Conservation (phyloP, 2,113 vertebrate species). For the Chunga burmeisteri region DNA sequence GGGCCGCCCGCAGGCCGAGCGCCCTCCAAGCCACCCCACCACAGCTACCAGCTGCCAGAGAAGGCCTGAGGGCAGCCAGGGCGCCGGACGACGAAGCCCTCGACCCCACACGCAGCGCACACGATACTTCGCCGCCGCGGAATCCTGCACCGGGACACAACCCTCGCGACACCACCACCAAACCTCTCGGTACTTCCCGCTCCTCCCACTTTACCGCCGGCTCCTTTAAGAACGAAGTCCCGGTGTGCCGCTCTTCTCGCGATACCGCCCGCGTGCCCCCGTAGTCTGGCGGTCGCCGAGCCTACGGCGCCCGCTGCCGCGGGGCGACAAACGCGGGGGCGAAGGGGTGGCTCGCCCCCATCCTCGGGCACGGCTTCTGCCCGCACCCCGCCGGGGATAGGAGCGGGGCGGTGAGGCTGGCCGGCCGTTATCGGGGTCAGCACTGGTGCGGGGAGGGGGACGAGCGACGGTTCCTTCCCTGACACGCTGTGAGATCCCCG, state of each 20-base stretch:
- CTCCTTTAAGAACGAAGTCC: fast-evolving
- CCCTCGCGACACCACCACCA: too few species aligned
- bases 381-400: too few species aligned
- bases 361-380: too few species aligned
- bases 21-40: fast-evolving
- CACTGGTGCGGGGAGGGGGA: fast-evolving
- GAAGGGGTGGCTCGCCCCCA: too few species aligned
- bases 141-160: too few species aligned
- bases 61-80: fast-evolving
- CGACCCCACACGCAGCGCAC: fast-evolving
- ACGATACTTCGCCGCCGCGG: too few species aligned
- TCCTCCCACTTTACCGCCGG: fast-evolving
- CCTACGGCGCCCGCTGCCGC: not conserved
- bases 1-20: too few species aligned
- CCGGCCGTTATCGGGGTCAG: too few species aligned
- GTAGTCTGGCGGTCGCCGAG: not conserved
- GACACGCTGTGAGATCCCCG: not conserved
- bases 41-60: fast-evolving
- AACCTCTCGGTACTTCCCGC: not conserved
- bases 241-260: not conserved
- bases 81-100: fast-evolving
- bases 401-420: not conserved
- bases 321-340: too few species aligned
- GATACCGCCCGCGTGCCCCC: fast-evolving
- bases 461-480: fast-evolving